Percentiles rank a stretch among this genome's conserved stretches.
phyloP scores from a whole-genome alignment of 2,113 vertebrate species.

The Trichechus manatus region DNA sequence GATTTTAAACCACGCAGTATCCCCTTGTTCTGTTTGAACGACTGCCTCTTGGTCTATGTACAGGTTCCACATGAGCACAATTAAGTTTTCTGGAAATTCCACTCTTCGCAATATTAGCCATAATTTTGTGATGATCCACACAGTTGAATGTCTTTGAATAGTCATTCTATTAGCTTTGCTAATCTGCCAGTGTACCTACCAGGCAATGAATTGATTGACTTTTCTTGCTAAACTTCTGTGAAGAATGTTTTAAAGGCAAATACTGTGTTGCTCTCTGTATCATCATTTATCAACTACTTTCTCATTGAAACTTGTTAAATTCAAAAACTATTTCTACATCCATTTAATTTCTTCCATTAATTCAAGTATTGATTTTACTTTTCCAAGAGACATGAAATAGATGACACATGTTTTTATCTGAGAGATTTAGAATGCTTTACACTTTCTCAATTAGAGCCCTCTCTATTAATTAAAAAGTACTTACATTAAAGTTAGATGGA shows the following conservation, averaged over 20 bases:
- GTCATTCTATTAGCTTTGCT: conserved; percentile 42
- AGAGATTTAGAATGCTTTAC: conserved; percentile 74
- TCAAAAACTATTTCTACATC: conserved; percentile 65
- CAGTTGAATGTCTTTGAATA: no score
- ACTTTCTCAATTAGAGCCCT: conserved; percentile 72
- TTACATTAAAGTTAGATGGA: conserved; percentile 52
- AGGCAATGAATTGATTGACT: conserved; percentile 36
- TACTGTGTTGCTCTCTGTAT: conserved; percentile 10
- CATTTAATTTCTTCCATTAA: conserved; percentile 72
- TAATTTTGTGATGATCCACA: no score
- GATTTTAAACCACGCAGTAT: no score
- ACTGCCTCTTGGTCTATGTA: no score
- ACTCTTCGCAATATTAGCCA: no score
- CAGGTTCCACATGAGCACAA: no score
- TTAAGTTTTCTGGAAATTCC: no score
- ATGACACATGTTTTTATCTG: conserved; percentile 72
- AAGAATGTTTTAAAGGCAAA: conserved; percentile 71
- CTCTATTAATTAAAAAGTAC: conserved; percentile 76
- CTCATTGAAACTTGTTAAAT: conserved; percentile 70
- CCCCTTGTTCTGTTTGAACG: no score
- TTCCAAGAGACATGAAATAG: conserved; percentile 71
- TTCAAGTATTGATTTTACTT: conserved; percentile 78
- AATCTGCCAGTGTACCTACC: conserved; percentile 37
- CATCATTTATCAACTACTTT: conserved; percentile 62
- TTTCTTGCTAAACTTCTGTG: conserved; percentile 53